Evolutionary conservation across 64 coral and sea anemone genomes (phyloP).

Genomic region (Montipora efflorescens): DNA sequence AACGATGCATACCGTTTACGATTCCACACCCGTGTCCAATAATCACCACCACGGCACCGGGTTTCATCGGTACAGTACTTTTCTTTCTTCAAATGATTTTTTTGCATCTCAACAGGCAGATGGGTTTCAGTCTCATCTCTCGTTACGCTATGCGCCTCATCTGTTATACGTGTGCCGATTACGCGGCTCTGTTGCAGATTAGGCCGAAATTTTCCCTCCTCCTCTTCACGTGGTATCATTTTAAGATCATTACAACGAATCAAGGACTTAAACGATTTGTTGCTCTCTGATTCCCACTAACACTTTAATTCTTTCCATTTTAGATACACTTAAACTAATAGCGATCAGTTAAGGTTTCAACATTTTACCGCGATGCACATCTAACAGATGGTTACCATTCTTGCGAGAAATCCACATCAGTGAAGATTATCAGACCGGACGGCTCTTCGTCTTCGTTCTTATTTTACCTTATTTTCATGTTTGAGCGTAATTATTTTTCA

Average conservation of each 20-base stretch:
- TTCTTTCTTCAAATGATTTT: constrained; percentile 34
- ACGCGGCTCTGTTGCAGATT: constrained; percentile 15
- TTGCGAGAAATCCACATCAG: neutral
- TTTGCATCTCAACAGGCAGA: constrained; percentile 34
- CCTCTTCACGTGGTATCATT: constrained; percentile 35
- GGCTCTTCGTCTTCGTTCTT: neutral
- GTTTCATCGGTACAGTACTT: constrained; percentile 78
- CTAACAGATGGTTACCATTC: constrained; percentile 29
- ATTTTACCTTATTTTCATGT: neutral
- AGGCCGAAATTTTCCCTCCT: neutral
- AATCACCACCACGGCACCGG: constrained; percentile 68
- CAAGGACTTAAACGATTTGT: constrained; percentile 50
- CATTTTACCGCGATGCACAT: neutral
- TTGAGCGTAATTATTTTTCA: constrained; percentile 16
- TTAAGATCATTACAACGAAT: constrained; percentile 7
- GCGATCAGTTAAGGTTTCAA: constrained; percentile 44
- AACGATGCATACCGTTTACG: constrained; percentile 78
- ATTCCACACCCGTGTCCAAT: constrained; percentile 87
- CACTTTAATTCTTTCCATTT: constrained; percentile 40
- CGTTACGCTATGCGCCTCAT: neutral
- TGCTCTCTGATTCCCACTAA: constrained; percentile 24
- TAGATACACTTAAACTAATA: neutral
- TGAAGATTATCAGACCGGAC: constrained; percentile 25
- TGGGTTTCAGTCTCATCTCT: neutral
- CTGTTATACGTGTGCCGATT: neutral